Base-by-base conservation (phyloP, 2,888 invertebrate genomes). In the Frankliniella intonsa region DNA sequence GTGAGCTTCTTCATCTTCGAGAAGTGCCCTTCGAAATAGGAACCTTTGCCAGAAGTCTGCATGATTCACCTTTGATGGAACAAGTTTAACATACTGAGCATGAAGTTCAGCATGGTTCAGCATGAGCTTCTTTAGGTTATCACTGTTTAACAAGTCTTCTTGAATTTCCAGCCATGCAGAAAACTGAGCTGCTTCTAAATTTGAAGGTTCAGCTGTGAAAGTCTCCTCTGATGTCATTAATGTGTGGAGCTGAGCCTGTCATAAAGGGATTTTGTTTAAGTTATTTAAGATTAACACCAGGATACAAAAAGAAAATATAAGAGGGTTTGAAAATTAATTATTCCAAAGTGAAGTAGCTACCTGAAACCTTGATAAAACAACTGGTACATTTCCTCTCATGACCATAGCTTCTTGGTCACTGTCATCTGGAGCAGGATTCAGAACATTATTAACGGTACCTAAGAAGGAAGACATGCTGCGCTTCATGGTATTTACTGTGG, bases 11-110 rank as follows among this genome's bases (percentile, higher is more conserved):
- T 93, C 92, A 87, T 94, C 92, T 86, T 94, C 92, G 2, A 95
- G 88, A 80, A 94, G 88, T n/a, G 94, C 94, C 86, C 94, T 93
- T 86, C 94, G 93, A 89, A 94, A 96, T 86, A 95, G 90, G 87
- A 95, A 96, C 81, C 95, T 90, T 86, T 94, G 92, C 95, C 95
- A 96, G 88, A 95, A 96, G 83, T 93, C 90, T 27, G 92, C 91
- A 85, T 94, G 93, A 1, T 92, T 90, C 22, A 95, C 93, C 85
- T 86, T 84, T 27, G 84, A 83, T 82, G 87, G 87, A 83, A 90
- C 90, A 84, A 90, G 86, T 83, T 88, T 87, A 19, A 89, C 88
- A 85, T 90, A 90, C 50, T 90, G 86, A 49, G 87, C 86, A 81
- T 89, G 87, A 22, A 90, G 88, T 83, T 89, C 87, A 3, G 88